A percentile compares a stretch with the other conserved stretches of the same genome.
These are phyloP conservation scores for Chamaedrilus cognettii DNA, from an alignment of 2,888 invertebrate species.

Conservation along the genomic window DNA sequence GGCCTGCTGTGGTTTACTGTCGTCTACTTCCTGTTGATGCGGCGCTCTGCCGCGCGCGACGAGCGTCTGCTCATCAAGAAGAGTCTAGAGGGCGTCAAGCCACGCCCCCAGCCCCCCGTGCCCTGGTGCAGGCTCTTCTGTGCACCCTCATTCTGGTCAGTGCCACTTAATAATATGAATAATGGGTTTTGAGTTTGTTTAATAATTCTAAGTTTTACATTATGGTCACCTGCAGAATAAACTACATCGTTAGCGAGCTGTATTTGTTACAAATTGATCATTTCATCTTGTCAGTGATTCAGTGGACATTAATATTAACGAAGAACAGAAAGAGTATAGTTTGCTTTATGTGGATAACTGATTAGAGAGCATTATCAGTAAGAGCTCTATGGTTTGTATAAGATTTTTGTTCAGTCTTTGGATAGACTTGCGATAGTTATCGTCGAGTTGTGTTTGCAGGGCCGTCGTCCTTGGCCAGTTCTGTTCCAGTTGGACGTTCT, in stretches of 20 bases:
- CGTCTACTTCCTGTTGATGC: slow-evolving; percentile 64
- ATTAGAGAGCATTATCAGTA: not conserved
- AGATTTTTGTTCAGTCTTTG: not conserved
- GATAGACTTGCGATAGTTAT: not conserved
- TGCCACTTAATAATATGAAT: not conserved
- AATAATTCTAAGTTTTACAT: too few species aligned
- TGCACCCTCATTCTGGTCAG: slow-evolving; percentile 17
- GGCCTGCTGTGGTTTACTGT: slow-evolving; percentile 66
- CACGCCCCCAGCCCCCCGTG: slow-evolving; percentile 54
- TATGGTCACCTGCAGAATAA: too few species aligned
- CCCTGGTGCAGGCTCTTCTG: slow-evolving; percentile 67
- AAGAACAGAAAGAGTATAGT: not conserved
- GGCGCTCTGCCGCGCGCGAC: not conserved
- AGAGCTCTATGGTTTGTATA: not conserved
- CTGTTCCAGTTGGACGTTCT: slow-evolving; percentile 74
- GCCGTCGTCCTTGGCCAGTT: slow-evolving; percentile 73
- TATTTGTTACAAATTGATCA: too few species aligned
- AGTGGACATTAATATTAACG: too few species aligned
- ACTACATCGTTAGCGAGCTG: too few species aligned
- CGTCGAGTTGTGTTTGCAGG: slow-evolving; percentile 60
- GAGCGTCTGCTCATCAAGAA: not conserved
- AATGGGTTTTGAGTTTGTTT: too few species aligned
- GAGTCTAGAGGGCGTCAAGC: not conserved
- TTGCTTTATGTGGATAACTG: not conserved
- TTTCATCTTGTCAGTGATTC: too few species aligned